These are phyloP conservation scores for Pasiphila rectangulata DNA, from an alignment of 2,888 invertebrate species.

Conservation along the genomic window DNA sequence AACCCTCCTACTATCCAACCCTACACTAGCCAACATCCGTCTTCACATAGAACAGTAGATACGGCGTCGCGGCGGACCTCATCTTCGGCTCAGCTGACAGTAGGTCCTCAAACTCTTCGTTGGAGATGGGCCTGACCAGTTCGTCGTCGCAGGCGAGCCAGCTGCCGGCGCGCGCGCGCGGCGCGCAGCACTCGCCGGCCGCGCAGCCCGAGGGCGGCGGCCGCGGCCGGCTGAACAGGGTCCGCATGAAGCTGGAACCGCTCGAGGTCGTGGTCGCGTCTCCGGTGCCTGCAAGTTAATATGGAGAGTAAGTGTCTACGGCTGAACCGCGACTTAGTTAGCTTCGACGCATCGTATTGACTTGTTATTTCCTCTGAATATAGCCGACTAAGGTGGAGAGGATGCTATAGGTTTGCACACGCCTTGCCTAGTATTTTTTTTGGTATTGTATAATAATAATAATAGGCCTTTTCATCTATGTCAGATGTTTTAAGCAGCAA, in stretches of 20 bases:
- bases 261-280: constrained; percentile 39
- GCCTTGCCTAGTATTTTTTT: too few relatives aligned
- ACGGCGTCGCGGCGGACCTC: constrained; percentile 90
- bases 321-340: too few relatives aligned
- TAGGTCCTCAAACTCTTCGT: constrained; percentile 88
- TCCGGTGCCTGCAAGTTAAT: constrained; percentile 9
- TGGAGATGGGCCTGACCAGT: constrained; percentile 88
- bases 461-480: too few relatives aligned
- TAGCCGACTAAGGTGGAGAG: too few relatives aligned
- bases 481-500: too few relatives aligned
- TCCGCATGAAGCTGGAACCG: constrained; percentile 64
- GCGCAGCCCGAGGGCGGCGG: constrained; percentile 61
- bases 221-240: constrained; percentile 59
- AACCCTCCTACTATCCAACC: too few relatives aligned
- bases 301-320: too few relatives aligned
- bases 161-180: constrained; percentile 63
- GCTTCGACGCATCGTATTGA: too few relatives aligned
- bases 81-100: constrained; percentile 86
- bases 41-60: constrained; percentile 90
- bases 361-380: too few relatives aligned
- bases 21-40: constrained; percentile 71
- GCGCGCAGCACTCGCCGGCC: constrained; percentile 79
- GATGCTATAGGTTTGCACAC: too few relatives aligned
- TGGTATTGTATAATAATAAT: too few relatives aligned
- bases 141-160: constrained; percentile 96